phyloP scores from a whole-genome alignment of 2,113 vertebrate genomes.

The Recurvirostra avosetta region DNA sequence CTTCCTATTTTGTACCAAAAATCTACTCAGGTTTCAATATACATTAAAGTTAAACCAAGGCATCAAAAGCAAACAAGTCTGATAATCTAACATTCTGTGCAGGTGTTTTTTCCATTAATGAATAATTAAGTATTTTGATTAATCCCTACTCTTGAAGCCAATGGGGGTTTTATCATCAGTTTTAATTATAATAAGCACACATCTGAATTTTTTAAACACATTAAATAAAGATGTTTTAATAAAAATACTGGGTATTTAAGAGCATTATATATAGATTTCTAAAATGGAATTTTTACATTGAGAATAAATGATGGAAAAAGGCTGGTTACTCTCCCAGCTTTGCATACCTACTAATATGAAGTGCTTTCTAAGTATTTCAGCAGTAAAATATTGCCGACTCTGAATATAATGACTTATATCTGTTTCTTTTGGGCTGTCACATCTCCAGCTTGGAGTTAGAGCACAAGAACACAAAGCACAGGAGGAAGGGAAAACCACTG shows the following conservation, averaged over 20 bases:
- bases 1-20: background rate
- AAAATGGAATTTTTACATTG: background rate
- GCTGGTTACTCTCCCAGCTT: background rate
- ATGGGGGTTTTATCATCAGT: background rate
- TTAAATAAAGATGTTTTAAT: background rate
- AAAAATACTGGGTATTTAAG: background rate
- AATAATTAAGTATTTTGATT: background rate
- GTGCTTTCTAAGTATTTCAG: background rate
- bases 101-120: background rate
- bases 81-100: background rate
- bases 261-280: background rate
- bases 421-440: background rate
- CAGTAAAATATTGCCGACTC: background rate
- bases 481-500: background rate
- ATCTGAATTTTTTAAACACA: background rate
- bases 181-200: background rate
- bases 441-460: background rate
- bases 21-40: background rate
- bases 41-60: background rate
- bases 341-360: background rate
- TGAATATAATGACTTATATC: background rate
- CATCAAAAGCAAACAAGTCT: background rate
- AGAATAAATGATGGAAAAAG: background rate
- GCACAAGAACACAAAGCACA: background rate
- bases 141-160: background rate